Conservation (phyloP, 1,140 invertebrate genomes). For the Drosophila asahinai region DNA sequence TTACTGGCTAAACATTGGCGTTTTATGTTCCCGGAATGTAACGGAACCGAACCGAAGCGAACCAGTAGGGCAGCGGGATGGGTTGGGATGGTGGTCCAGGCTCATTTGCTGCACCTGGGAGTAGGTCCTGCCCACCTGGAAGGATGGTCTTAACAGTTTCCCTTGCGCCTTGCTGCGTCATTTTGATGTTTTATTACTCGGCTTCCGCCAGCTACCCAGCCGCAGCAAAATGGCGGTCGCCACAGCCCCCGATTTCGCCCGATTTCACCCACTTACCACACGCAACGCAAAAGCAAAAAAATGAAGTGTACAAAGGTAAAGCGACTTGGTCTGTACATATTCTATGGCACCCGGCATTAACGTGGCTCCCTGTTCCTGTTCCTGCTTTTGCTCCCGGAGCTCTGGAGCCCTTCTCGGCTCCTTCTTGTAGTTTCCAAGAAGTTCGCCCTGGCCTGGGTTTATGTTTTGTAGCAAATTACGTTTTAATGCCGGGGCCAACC, state of each 20-base stretch:
- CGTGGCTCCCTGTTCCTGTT: constrained; percentile 25
- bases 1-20: constrained; percentile 73
- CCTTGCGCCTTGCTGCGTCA: constrained; percentile 66
- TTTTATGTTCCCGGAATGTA: constrained; percentile 57
- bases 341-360: constrained; percentile 47
- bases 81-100: constrained; percentile 2
- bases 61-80: background rate
- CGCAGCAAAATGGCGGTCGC: constrained; percentile 40
- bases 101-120: constrained; percentile 47
- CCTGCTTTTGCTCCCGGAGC: background rate
- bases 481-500: constrained; percentile 69
- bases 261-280: constrained; percentile 22
- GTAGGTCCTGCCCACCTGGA: constrained; percentile 20
- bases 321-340: constrained; percentile 34
- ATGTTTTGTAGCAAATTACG: constrained; percentile 68
- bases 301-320: constrained; percentile 60
- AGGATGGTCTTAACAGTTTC: constrained; percentile 58
- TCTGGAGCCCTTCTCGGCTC: background rate
- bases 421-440: constrained; percentile 51
- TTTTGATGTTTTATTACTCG: constrained; percentile 81
- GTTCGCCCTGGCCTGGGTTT: constrained; percentile 31
- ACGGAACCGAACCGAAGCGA: constrained; percentile 9
- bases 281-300: constrained; percentile 35
- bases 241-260: constrained; percentile 7
- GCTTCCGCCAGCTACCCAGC: constrained; percentile 81